A percentile compares a stretch with the other conserved stretches of the same genome.
Conservation (phyloP, 2,888 invertebrate species). For the Eulithis testata region DNA sequence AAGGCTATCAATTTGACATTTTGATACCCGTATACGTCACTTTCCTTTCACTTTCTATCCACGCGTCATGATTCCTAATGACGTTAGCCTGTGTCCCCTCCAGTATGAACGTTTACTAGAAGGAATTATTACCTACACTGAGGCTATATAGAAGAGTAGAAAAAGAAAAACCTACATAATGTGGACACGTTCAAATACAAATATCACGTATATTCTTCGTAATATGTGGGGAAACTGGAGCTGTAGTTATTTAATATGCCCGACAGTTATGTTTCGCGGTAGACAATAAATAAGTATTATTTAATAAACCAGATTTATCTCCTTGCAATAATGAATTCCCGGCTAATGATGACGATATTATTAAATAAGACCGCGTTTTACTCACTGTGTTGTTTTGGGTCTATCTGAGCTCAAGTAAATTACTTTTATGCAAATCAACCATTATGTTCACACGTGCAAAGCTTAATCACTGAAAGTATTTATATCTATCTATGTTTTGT, state of each 20-base stretch:
- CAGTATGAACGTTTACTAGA: no score
- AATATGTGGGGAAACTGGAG: background rate
- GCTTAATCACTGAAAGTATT: conserved; percentile 32
- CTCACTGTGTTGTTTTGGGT: conserved; percentile 37
- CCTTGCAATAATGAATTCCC: conserved; percentile 31
- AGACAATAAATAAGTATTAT: conserved; percentile 5
- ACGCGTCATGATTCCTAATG: no score
- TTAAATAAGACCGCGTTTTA: conserved; percentile 40
- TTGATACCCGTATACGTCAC: no score
- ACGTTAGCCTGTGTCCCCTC: no score
- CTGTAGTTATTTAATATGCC: background rate
- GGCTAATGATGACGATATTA: conserved; percentile 36
- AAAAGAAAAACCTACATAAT: no score
- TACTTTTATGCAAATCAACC: conserved; percentile 70
- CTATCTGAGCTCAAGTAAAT: conserved; percentile 59
- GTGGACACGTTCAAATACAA: background rate
- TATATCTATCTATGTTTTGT: conserved; percentile 28
- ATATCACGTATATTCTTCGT: background rate
- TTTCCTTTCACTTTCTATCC: no score
- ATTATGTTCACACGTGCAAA: conserved; percentile 56
- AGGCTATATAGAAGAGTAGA: no score
- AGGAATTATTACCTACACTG: no score
- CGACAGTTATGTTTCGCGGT: background rate
- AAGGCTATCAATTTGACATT: no score
- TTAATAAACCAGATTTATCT: conserved; percentile 14